Percentiles rank a stretch among this genome's conserved stretches.
phyloP scores from a whole-genome alignment of 30 jellyfish, hydroid and myxozoan genomes.

The Turritopsis rubra region DNA sequence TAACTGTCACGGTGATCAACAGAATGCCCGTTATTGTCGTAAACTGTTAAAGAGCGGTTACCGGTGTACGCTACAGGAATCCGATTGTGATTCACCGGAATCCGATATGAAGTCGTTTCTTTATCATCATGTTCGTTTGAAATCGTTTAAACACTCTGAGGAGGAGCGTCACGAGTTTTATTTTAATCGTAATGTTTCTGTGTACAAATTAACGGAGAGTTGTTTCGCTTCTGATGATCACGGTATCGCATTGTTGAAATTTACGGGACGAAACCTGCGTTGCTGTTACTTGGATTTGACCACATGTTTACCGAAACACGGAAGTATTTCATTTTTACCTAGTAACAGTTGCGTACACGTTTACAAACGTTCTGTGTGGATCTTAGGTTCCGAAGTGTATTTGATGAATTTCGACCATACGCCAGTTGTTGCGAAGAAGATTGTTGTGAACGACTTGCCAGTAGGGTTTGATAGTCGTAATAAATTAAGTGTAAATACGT shows the following conservation, averaged over 20 bases:
- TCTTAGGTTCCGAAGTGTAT: neutral
- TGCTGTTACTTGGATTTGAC: constrained; percentile 17
- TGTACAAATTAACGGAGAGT: neutral
- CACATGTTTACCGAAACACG: constrained; percentile 1
- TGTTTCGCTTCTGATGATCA: constrained; percentile 16
- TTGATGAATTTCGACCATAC: neutral
- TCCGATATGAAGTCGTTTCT: neutral
- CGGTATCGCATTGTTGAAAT: constrained; percentile 9
- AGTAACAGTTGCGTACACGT: neutral
- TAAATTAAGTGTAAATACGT: neutral
- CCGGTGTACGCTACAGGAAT: neutral
- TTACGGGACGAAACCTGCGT: neutral
- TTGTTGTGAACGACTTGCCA: neutral
- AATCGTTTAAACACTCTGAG: neutral
- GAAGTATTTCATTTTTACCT: neutral
- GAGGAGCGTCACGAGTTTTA: neutral
- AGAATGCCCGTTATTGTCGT: constrained; percentile 8
- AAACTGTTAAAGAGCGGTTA: constrained; percentile 3
- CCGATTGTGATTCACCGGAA: neutral
- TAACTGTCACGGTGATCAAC: neutral
- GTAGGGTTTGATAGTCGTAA: neutral
- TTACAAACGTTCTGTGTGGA: constrained; percentile 2
- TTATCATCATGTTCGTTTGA: neutral
- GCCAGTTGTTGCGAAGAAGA: neutral
- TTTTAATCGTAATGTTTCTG: neutral